These are phyloP conservation scores for Leptinotarsa undecemlineata DNA, from an alignment of 1,140 invertebrate genomes.

Conservation along the genomic window DNA sequence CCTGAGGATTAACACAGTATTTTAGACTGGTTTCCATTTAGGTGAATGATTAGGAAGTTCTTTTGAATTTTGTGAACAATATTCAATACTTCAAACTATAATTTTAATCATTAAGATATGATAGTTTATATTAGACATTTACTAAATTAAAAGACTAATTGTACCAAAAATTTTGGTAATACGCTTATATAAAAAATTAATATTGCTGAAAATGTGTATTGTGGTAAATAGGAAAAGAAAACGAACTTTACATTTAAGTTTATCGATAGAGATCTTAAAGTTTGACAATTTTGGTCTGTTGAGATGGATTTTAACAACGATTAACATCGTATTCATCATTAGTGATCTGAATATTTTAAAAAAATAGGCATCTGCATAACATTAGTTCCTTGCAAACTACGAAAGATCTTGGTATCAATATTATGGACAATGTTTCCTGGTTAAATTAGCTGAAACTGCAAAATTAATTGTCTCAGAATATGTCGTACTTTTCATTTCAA, in stretches of 20 bases:
- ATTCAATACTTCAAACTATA: slow-evolving; percentile 1
- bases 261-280: slow-evolving; percentile 7
- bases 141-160: slow-evolving; percentile 29
- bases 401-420: too few species aligned
- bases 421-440: too few species aligned
- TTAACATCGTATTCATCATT: too few species aligned
- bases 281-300: background rate
- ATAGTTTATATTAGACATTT: slow-evolving; percentile 17
- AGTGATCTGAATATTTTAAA: too few species aligned
- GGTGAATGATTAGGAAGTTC: background rate
- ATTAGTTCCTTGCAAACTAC: too few species aligned
- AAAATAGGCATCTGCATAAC: too few species aligned
- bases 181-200: slow-evolving; percentile 25
- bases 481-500: too few species aligned
- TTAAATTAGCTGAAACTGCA: too few species aligned
- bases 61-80: slow-evolving; percentile 6
- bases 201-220: slow-evolving; percentile 25
- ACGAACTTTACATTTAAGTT: background rate
- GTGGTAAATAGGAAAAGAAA: slow-evolving; percentile 19
- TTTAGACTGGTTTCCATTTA: background rate
- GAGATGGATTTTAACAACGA: too few species aligned
- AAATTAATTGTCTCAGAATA: too few species aligned
- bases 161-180: slow-evolving; percentile 28
- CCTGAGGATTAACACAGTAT: background rate
- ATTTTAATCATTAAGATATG: slow-evolving; percentile 18